Evolutionary conservation across 1,140 invertebrate genomes (phyloP), one percentile per base, ranked within the genome.

Genomic region (Plutomurus gul): DNA sequence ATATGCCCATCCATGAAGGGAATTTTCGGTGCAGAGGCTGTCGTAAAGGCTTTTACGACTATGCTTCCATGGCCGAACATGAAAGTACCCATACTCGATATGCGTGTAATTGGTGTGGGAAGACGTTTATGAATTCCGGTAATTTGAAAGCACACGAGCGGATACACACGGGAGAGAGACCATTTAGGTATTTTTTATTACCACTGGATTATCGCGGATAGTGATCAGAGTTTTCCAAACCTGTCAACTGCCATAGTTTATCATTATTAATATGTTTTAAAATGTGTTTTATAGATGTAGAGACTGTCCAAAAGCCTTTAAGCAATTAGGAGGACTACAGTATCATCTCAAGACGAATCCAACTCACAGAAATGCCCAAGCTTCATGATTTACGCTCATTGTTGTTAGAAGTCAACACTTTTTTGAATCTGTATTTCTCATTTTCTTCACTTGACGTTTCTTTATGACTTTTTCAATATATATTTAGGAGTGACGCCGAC

Each of bases 81-180:
- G 77, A 79, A 25, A 47, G 49, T 16, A 79, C 71, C 8, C 77
- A 79, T 60, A 79, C 72, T 8, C 25, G 37, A 27, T 79, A 79
- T 37, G 72, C 72, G 1, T 79, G 77, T 37, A 27, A 56, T n/a
- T 79, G 72, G 71, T 79, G 77, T 37, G 77, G 72, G n/a, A 79
- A 79, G 33, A 60, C 51, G 39, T 79, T 79, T 37, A 79, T 79
- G 77, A 79, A 79, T 75, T 79, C 77, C 8, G 77, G 75, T 10
- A 75, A 75, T 51, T 51, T 75, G 46, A 75, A 75, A 49, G 77
- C 77, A 0, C 77, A 79, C n/a, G 77, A 79, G 43, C 13, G 77
- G 33, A 79, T 79, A 11, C 77, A 79, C 20, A 79, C 77, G 0
- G 51, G 51, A 43, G 71, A 79, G 13, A n/a, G 77, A 33, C 77